Base-by-base conservation (phyloP, 2,888 invertebrate species). In the Anoplius nigerrimus region DNA sequence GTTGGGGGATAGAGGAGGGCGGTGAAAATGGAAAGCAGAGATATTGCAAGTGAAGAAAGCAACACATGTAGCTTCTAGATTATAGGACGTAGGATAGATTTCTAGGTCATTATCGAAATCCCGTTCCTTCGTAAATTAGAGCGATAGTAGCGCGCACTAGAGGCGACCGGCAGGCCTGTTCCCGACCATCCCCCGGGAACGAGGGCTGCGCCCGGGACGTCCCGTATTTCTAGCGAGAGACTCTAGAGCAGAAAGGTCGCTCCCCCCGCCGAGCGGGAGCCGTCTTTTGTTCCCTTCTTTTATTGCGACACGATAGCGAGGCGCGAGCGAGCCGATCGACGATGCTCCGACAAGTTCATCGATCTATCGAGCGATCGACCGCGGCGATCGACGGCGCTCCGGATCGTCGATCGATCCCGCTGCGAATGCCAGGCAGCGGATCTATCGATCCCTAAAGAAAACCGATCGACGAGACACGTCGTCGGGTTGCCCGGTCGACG, bases 41-140 rank as follows among this genome's bases (percentile, higher is more conserved):
- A 64, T 70, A 62, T 60, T 53, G 58, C 15, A 56, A 60, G 60
- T 27, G 42, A 24, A 15, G 8, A 21, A n/a, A 8, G 55, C 45
- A 54, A 20, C 75, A 72, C 72, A 69, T 70, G 69, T 83, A 84
- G 78, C 71, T 75, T 66, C 59, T 83, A 84, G 77, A 76, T 67
- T 77, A 77, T 70, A 64, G 64, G n/a, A 51, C 5, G 58, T 75
- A 78, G 75, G 63, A 53, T 78, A 84, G 77, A 73, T 77, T 69
- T 77, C 66, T 82, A 84, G 82, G 43, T 76, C 72, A 74, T 82
- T 78, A 74, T 84, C 74, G 34, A 74, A 82, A 72, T n/a, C 71
- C 78, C 78, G 81, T 83, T 84, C 80, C 79, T 83, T 81, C 80
- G 79, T 78, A 73, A n/a, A 34, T 66, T 78, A 71, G 67, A 69